Evolutionary conservation across 2,888 invertebrate species (phyloP).

Genomic region (Diabrotica balteata): DNA sequence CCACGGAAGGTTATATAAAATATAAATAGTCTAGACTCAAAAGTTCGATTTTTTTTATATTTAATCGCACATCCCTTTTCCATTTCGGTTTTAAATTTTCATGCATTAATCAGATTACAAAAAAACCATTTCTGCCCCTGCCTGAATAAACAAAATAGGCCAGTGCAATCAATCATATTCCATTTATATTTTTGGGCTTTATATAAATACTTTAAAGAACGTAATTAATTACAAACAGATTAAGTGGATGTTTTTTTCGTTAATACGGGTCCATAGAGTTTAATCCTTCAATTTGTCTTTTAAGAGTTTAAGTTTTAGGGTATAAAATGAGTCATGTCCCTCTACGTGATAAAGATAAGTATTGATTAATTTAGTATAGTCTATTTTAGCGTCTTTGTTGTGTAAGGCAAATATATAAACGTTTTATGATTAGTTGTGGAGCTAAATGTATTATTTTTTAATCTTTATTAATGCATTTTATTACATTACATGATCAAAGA

Average conservation of each 20-base stretch:
- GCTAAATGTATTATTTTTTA: no score
- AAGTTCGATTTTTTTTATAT: not conserved
- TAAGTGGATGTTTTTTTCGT: conserved; percentile 25
- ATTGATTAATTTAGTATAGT: no score
- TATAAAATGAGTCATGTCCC: not conserved
- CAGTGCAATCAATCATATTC: conserved; percentile 23
- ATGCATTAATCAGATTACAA: no score
- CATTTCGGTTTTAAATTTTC: no score
- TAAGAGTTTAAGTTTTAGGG: no score
- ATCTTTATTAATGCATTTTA: no score
- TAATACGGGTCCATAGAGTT: conserved; percentile 18
- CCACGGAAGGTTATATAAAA: no score
- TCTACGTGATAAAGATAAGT: conserved; percentile 1
- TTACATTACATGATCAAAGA: no score
- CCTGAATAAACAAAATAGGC: conserved; percentile 23
- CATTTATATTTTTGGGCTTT: conserved; percentile 19
- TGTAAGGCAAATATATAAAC: no score
- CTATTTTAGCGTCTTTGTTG: no score
- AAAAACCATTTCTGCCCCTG: not conserved
- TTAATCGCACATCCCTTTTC: not conserved
- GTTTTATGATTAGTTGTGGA: no score
- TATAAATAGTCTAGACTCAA: no score
- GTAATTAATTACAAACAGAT: conserved; percentile 28
- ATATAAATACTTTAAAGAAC: conserved; percentile 20
- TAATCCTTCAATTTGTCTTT: conserved; percentile 10